Conservation (phyloP, 2,113 vertebrate species). For the Daubentonia madagascariensis region DNA sequence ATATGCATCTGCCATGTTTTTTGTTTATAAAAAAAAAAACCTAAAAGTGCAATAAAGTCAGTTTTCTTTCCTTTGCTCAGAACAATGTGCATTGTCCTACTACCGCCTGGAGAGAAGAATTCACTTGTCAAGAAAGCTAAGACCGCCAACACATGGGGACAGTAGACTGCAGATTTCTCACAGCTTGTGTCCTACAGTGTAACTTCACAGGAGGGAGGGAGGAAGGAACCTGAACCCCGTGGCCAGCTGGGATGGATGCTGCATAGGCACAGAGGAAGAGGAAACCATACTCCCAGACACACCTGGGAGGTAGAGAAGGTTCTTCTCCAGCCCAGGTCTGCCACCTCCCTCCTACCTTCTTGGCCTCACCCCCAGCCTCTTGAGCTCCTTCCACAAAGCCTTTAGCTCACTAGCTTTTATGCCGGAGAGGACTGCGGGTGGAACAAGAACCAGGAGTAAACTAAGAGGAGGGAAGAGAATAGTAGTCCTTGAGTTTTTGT, state of each 20-base stretch:
- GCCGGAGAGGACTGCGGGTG: conserved; percentile 54
- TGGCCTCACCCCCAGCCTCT: conserved; percentile 53
- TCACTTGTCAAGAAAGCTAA: conserved; percentile 72
- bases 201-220: conserved; percentile 69
- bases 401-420: conserved; percentile 52
- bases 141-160: conserved; percentile 74
- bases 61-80: conserved; percentile 77
- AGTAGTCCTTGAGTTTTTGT: conserved; percentile 83
- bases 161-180: conserved; percentile 85
- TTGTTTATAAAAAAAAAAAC: conserved; percentile 42
- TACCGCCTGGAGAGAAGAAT: conserved; percentile 73
- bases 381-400: conserved; percentile 56
- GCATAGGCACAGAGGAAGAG: conserved; percentile 37
- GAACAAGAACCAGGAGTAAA: conserved; percentile 68
- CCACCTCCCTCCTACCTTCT: conserved; percentile 62
- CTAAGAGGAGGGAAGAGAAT: conserved; percentile 68
- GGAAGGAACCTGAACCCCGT: conserved; percentile 51
- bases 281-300: not conserved
- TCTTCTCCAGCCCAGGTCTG: conserved; percentile 20
- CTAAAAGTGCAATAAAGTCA: conserved; percentile 87
- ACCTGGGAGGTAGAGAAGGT: not conserved
- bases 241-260: conserved; percentile 4
- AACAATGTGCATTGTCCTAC: conserved; percentile 80
- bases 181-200: conserved; percentile 82
- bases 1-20: conserved; percentile 84